Percentiles rank a stretch among this genome's conserved stretches.
Conservation (phyloP, 1,140 invertebrate species). For the Trypoxylus dichotomus region DNA sequence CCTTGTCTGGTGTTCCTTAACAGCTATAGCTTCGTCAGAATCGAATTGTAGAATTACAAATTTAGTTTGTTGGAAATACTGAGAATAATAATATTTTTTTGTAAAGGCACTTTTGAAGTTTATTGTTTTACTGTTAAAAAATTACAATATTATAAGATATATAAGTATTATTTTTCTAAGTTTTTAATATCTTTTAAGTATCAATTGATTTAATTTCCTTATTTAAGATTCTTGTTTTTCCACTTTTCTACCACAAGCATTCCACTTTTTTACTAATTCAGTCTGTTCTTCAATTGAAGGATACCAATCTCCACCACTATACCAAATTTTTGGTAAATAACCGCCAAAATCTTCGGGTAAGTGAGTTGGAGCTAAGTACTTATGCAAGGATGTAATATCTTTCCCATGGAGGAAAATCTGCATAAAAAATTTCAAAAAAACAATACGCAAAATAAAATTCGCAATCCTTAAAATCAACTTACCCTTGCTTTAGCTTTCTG, state of each 20-base stretch:
- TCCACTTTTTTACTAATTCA: slow-evolving; percentile 65
- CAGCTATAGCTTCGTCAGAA: too few relatives aligned
- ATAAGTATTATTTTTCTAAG: too few relatives aligned
- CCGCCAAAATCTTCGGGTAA: slow-evolving; percentile 75
- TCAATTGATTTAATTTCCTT: background rate
- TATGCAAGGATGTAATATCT: slow-evolving; percentile 62
- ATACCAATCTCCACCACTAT: slow-evolving; percentile 72
- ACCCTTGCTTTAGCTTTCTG: slow-evolving; percentile 80
- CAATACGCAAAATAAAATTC: slow-evolving; percentile 42
- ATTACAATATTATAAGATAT: too few relatives aligned
- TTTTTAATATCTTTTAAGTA: too few relatives aligned
- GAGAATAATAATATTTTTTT: too few relatives aligned
- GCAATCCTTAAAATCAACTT: background rate
- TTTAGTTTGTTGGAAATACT: too few relatives aligned
- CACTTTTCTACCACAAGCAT: slow-evolving; percentile 57
- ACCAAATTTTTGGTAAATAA: slow-evolving; percentile 71
- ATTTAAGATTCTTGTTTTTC: background rate
- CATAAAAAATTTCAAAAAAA: slow-evolving; percentile 34
- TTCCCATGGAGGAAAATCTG: slow-evolving; percentile 74
- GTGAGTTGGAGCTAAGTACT: slow-evolving; percentile 61
- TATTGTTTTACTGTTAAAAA: too few relatives aligned
- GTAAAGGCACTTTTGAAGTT: too few relatives aligned
- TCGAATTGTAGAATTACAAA: too few relatives aligned
- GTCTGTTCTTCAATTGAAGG: slow-evolving; percentile 61
- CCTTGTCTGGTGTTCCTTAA: too few relatives aligned